phyloP scores from a whole-genome alignment of 2,797 vertebrate species.

The Sylvia borin region DNA sequence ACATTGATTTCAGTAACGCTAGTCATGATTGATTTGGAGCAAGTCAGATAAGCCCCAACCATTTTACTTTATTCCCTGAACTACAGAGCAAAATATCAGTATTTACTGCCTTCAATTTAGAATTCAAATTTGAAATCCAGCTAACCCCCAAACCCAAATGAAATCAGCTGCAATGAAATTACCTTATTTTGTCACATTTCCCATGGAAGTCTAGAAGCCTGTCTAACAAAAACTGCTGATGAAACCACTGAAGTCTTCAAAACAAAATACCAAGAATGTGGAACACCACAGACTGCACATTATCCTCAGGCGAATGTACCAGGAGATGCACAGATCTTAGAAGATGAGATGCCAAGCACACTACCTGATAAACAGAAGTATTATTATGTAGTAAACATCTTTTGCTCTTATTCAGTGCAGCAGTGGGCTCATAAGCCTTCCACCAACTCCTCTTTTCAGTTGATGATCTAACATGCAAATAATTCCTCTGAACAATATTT shows the following conservation, averaged over 20 bases:
- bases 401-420: background rate
- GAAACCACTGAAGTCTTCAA: background rate
- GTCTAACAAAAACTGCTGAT: background rate
- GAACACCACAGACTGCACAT: fast-evolving
- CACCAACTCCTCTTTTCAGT: background rate
- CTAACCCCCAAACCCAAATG: background rate
- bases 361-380: background rate
- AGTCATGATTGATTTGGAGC: background rate
- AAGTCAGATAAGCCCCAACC: background rate
- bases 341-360: background rate
- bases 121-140: background rate
- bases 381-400: background rate
- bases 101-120: background rate
- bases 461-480: background rate
- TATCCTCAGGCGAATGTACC: background rate
- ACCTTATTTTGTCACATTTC: background rate
- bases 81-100: background rate
- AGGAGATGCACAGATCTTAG: background rate
- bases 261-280: background rate
- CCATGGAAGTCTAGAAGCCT: background rate
- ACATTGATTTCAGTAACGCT: background rate
- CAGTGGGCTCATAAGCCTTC: background rate
- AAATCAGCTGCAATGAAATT: background rate
- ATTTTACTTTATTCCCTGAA: background rate
- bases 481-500: background rate